Evolutionary conservation across 1,140 invertebrate genomes (phyloP).

Genomic region (Drosophila repleta): DNA sequence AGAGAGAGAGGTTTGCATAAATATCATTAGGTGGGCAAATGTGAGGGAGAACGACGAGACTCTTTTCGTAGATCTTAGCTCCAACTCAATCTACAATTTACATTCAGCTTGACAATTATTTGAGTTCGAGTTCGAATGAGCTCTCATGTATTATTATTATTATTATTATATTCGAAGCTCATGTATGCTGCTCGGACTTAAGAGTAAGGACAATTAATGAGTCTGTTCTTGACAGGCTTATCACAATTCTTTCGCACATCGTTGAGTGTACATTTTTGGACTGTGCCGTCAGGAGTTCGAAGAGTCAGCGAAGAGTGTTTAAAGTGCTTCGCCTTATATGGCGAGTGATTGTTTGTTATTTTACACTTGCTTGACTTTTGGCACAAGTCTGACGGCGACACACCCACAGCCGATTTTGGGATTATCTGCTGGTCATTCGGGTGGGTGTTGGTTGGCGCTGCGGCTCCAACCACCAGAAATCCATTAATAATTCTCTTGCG

Average conservation of each 20-base stretch:
- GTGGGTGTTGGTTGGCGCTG: slow-evolving; percentile 27
- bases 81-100: too few relatives aligned
- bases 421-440: slow-evolving; percentile 44
- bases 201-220: background rate
- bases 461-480: slow-evolving; percentile 15
- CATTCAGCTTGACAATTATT: too few relatives aligned
- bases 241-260: slow-evolving; percentile 49
- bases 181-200: background rate
- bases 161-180: too few relatives aligned
- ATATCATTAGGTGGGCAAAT: too few relatives aligned
- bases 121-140: too few relatives aligned
- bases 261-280: slow-evolving; percentile 49
- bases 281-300: slow-evolving; percentile 48
- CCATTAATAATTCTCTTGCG: slow-evolving; percentile 64
- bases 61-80: too few relatives aligned
- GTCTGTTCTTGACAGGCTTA: background rate
- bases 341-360: slow-evolving; percentile 52
- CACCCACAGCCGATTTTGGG: slow-evolving; percentile 54
- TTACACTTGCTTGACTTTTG: slow-evolving; percentile 59
- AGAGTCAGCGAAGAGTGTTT: slow-evolving; percentile 39
- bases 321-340: slow-evolving; percentile 48
- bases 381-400: slow-evolving; percentile 41
- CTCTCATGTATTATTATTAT: too few relatives aligned
- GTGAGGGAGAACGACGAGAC: too few relatives aligned
- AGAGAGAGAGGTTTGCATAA: too few relatives aligned